Conservation (phyloP, 2,113 vertebrate species). For the Rhizomys pruinosus region DNA sequence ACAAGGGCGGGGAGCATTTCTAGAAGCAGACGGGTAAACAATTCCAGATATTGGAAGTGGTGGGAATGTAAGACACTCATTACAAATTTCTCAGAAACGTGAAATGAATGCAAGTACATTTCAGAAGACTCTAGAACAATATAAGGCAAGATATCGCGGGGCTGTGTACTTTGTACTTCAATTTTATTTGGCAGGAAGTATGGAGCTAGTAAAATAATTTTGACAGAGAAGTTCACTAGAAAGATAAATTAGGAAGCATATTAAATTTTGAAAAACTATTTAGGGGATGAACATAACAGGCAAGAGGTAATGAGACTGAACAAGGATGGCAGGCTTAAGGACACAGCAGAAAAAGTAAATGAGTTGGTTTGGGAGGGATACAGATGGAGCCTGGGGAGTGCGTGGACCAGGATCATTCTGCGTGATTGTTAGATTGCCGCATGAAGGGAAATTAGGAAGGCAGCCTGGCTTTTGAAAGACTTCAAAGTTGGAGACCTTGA, state of each 20-base stretch:
- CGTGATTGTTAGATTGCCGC: background rate
- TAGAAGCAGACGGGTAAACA: background rate
- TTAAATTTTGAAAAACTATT: background rate
- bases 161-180: background rate
- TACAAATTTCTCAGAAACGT: background rate
- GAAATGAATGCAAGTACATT: background rate
- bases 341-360: background rate
- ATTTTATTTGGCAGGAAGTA: slow-evolving; percentile 25
- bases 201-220: background rate
- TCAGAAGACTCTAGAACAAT: background rate
- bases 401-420: background rate
- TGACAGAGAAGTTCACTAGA: background rate
- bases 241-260: slow-evolving; percentile 5
- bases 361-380: background rate
- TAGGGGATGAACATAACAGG: background rate
- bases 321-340: background rate
- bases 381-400: background rate
- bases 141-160: background rate
- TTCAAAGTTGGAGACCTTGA: background rate
- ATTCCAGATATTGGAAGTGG: background rate
- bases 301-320: background rate
- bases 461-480: background rate
- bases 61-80: background rate
- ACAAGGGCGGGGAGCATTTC: background rate
- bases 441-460: background rate